Conservation (phyloP, 2,888 invertebrate species). For the Agrenia bidenticulata region DNA sequence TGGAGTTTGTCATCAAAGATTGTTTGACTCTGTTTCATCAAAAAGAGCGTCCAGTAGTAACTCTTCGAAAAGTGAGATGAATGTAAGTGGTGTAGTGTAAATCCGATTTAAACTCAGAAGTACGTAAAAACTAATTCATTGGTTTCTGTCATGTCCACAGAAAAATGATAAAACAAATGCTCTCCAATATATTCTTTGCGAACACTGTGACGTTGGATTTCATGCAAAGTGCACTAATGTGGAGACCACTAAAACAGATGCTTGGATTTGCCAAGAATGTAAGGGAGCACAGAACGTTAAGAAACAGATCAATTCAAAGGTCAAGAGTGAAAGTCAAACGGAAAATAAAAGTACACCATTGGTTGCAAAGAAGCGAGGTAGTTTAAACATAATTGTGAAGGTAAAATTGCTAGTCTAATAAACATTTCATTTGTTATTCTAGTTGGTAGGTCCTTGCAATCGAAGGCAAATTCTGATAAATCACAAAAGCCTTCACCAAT, state of each 20-base stretch:
- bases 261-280: slow-evolving; percentile 33
- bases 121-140: no score
- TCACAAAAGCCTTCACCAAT: not conserved
- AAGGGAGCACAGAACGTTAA: not conserved
- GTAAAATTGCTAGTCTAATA: no score
- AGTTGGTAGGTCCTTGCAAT: no score
- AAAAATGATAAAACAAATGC: slow-evolving; percentile 21
- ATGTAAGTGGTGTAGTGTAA: no score
- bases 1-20: slow-evolving; percentile 69
- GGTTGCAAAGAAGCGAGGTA: not conserved
- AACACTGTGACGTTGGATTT: slow-evolving; percentile 39
- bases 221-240: slow-evolving; percentile 33
- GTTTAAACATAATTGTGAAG: not conserved
- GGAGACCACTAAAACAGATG: not conserved
- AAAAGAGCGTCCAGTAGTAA: slow-evolving; percentile 37
- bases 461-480: not conserved
- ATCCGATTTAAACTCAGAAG: no score
- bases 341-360: not conserved
- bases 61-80: not conserved
- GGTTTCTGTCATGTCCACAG: not conserved
- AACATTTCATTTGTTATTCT: no score
- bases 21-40: no score
- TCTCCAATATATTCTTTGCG: slow-evolving; percentile 27
- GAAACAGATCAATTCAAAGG: no score
- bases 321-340: not conserved